Percentiles rank a stretch among this genome's conserved stretches.
Evolutionary conservation across 2,888 invertebrate species (phyloP).

Genomic region (Agrotis ipsilon): DNA sequence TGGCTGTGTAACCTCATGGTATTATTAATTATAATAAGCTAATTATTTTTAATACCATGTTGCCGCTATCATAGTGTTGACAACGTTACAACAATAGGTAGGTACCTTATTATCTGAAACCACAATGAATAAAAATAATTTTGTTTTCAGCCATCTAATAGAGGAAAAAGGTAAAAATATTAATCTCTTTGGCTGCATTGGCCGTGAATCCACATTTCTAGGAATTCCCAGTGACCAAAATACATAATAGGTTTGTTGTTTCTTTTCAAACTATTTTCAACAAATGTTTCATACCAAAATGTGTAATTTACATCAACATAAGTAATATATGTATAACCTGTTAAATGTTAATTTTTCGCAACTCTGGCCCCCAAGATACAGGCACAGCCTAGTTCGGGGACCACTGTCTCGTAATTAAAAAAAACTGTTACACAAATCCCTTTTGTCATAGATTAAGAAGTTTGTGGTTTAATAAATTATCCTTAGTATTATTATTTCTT

Average conservation of each 20-base stretch:
- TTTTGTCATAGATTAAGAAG: too few species aligned
- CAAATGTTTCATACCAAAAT: too few species aligned
- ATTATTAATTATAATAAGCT: constrained; percentile 37
- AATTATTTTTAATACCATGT: constrained; percentile 13
- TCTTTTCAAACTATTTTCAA: not conserved
- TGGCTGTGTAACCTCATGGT: too few species aligned
- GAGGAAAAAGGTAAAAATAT: constrained; percentile 15
- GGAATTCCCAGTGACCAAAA: constrained; percentile 10
- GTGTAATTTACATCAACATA: too few species aligned
- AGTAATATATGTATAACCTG: too few species aligned
- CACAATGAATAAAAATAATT: constrained; percentile 1
- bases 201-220: constrained; percentile 1
- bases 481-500: too few species aligned
- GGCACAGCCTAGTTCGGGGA: too few species aligned
- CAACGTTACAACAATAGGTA: not conserved
- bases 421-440: too few species aligned
- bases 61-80: constrained; percentile 11
- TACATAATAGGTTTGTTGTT: not conserved
- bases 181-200: not conserved
- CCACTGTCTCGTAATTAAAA: too few species aligned
- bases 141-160: constrained; percentile 1
- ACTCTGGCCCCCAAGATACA: too few species aligned
- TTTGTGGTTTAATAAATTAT: too few species aligned
- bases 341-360: too few species aligned
- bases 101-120: constrained; percentile 4